Conservation (phyloP, 2,797 vertebrate species). For the Sebastolobus altivelis region DNA sequence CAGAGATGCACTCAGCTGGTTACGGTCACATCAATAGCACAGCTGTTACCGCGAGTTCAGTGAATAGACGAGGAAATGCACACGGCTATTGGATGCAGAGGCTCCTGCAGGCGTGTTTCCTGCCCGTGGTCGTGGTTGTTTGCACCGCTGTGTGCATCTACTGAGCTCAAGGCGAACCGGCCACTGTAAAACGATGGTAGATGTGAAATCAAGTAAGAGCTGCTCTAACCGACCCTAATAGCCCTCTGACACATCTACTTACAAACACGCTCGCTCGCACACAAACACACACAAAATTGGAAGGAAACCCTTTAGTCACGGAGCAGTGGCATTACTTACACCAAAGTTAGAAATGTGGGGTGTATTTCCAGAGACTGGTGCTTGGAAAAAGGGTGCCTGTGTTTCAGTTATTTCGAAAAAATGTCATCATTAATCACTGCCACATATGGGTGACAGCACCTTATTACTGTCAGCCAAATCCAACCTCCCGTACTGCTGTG, state of each 20-base stretch:
- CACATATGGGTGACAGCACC: conserved; percentile 31
- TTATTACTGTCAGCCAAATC: conserved; percentile 11
- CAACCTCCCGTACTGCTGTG: conserved; percentile 8
- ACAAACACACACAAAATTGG: conserved; percentile 35
- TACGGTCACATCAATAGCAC: conserved; percentile 45
- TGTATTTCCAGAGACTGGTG: conserved; percentile 33
- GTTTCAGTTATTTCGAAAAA: conserved; percentile 46
- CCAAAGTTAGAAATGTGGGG: conserved; percentile 47
- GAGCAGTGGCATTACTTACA: conserved; percentile 32
- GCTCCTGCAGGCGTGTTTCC: conserved; percentile 34
- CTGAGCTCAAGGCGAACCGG: conserved; percentile 49
- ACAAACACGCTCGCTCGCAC: conserved; percentile 38
- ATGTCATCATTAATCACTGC: conserved; percentile 60
- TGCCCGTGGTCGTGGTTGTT: conserved; percentile 40
- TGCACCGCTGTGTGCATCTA: conserved; percentile 43
- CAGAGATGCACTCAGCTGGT: conserved; percentile 42
- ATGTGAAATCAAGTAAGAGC: conserved; percentile 68
- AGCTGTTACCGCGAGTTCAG: conserved; percentile 40
- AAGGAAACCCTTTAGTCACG: conserved; percentile 49
- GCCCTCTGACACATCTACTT: conserved; percentile 65
- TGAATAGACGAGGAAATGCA: conserved; percentile 40
- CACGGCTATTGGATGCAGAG: conserved; percentile 26
- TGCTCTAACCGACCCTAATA: conserved; percentile 67
- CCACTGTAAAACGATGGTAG: conserved; percentile 55
- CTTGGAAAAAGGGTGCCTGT: conserved; percentile 13